Evolutionary conservation across 2,797 vertebrate genomes (phyloP), one percentile per base, ranked within the genome.

Genomic region (Sebastes wilsoni): DNA sequence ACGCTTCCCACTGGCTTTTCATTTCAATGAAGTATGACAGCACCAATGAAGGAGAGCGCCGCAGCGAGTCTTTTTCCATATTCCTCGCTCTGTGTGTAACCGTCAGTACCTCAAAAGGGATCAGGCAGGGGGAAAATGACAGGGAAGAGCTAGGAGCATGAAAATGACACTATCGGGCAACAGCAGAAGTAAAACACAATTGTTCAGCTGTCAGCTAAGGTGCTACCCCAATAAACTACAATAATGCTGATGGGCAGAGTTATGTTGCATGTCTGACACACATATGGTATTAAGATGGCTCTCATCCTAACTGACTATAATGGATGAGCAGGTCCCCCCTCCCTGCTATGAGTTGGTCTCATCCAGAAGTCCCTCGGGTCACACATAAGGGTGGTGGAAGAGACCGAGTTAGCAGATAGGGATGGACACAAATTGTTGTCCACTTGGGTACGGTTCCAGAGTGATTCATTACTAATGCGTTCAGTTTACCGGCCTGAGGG

Each of bases 21-120:
- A 83, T 83, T 87, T 86, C 81, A 91, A 90, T 92, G 74, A 91
- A 85, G 79, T 89, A 76, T 93, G 93, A 92, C 92, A 94, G 81
- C 66, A 73, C 66, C 80, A 82, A 89, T 89, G 88, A 88, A 82
- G 78, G 82, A 81, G 72, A 62, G 72, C 61, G 27, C 66, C 9
- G 68, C 75, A 30, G 30, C 75, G 80, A 88, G 74, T 80, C 87
- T 83, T 87, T 84, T 82, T 56, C 83, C 79, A 70, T 86, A 87
- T 87, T 84, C 72, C 65, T 72, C 13, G 11, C 66, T 60, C 74
- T 85, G 72, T 75, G 71, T 83, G 69, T 80, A 83, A 81, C 70
- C 84, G 75, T 91, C 85, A 85, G 82, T 79, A 89, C 88, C 89
- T 90, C 75, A 90, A 80, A 90, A 72, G 80, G 85, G 79, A 92